These are phyloP conservation scores for Paralvinella palmiformis DNA, from an alignment of 1,140 invertebrate species.

Conservation along the genomic window DNA sequence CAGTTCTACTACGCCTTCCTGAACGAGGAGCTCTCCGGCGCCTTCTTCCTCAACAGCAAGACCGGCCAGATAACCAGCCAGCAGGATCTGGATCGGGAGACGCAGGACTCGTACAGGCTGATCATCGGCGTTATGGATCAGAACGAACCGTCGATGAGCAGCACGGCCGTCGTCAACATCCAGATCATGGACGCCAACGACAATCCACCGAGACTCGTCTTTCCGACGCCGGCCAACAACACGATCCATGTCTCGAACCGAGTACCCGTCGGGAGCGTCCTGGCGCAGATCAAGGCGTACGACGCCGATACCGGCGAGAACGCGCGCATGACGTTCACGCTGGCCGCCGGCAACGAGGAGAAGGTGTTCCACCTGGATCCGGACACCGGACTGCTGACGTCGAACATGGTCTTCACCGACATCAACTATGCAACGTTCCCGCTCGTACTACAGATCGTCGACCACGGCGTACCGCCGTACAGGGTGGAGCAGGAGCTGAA, in stretches of 20 bases:
- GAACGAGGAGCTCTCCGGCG: not conserved
- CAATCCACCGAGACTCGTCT: slow-evolving; percentile 74
- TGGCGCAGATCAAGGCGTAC: not conserved
- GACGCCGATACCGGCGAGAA: not conserved
- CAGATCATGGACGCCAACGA: slow-evolving; percentile 78
- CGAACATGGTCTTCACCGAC: too few relatives aligned
- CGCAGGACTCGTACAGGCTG: slow-evolving; percentile 65
- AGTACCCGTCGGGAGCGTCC: not conserved
- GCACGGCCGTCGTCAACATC: slow-evolving; percentile 70
- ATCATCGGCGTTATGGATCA: slow-evolving; percentile 80
- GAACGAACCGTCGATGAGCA: slow-evolving; percentile 77
- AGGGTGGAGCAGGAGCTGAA: too few relatives aligned
- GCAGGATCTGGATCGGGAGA: slow-evolving; percentile 73
- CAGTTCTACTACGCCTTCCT: slow-evolving; percentile 3
- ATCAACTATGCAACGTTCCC: too few relatives aligned
- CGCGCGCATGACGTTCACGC: not conserved
- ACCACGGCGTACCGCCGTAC: too few relatives aligned
- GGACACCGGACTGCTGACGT: not conserved
- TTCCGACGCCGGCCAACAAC: not conserved
- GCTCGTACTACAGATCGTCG: too few relatives aligned
- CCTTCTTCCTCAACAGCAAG: slow-evolving; percentile 73
- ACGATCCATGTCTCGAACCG: not conserved
- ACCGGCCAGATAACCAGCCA: slow-evolving; percentile 66
- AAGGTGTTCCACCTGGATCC: not conserved
- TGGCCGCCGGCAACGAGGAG: not conserved